Conservation (phyloP, 2,888 invertebrate genomes). For the Arctia plantaginis region DNA sequence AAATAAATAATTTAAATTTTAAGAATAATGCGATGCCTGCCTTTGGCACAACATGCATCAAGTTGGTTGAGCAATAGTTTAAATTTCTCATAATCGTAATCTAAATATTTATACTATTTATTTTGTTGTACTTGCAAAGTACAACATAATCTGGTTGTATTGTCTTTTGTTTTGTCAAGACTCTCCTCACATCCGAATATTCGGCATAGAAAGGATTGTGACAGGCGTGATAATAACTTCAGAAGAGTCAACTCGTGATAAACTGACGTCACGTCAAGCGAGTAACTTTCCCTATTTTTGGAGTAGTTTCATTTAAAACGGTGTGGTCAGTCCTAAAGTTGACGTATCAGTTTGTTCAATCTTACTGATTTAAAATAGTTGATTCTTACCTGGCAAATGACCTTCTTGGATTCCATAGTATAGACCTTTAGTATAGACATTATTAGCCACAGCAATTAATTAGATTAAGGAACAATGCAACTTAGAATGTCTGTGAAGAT, state of each 20-base stretch:
- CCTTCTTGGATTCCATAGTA: not conserved
- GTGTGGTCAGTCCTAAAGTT: not conserved
- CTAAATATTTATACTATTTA: not conserved
- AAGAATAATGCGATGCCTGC: too few species aligned
- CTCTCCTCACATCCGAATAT: not conserved
- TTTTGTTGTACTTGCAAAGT: too few species aligned
- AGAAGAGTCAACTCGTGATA: not conserved
- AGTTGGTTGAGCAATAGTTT: not conserved
- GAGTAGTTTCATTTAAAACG: not conserved
- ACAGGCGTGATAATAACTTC: constrained; percentile 2
- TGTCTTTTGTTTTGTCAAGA: constrained; percentile 5
- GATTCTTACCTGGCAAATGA: not conserved
- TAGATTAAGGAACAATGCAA: too few species aligned
- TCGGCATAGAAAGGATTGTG: constrained; percentile 1
- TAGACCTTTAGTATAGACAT: too few species aligned
- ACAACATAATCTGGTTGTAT: not conserved
- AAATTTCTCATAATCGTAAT: not conserved
- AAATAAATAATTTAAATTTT: too few species aligned
- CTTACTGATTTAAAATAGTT: not conserved
- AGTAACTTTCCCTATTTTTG: not conserved
- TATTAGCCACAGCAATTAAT: too few species aligned
- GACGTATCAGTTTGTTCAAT: not conserved
- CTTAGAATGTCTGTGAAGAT: too few species aligned
- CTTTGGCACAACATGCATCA: not conserved
- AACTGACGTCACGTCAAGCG: not conserved